phyloP scores from a whole-genome alignment of 2,888 invertebrate species.

The Euclidia mi region DNA sequence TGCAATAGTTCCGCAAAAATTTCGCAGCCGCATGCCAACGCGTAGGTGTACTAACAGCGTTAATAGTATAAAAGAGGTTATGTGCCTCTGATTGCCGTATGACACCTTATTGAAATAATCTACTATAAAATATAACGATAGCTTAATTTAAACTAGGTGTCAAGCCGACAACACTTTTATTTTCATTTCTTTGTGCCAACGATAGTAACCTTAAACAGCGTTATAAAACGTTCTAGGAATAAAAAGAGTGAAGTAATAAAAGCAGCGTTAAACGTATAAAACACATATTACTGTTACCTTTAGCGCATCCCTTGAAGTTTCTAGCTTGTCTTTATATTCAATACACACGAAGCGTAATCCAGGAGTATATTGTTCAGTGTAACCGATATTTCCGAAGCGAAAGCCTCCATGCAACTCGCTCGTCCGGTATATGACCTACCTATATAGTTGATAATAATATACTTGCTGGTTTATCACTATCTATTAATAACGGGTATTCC shows the following conservation, averaged over 20 bases:
- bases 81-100: too few relatives aligned
- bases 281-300: slow-evolving; percentile 1
- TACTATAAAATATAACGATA: too few relatives aligned
- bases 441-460: slow-evolving; percentile 63
- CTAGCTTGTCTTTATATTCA: slow-evolving; percentile 3
- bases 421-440: slow-evolving; percentile 57
- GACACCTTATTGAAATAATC: too few relatives aligned
- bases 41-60: too few relatives aligned
- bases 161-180: neutral
- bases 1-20: too few relatives aligned
- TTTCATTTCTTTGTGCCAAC: neutral
- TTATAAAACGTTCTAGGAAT: neutral
- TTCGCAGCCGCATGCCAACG: too few relatives aligned
- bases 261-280: neutral
- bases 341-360: slow-evolving; percentile 20
- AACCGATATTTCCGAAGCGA: slow-evolving; percentile 69
- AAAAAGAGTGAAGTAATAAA: slow-evolving; percentile 5
- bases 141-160: too few relatives aligned
- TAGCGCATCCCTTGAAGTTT: neutral
- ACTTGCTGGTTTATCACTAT: slow-evolving; percentile 40
- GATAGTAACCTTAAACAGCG: slow-evolving; percentile 1
- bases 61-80: too few relatives aligned
- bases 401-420: slow-evolving; percentile 14
- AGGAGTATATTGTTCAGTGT: slow-evolving; percentile 51
- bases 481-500: slow-evolving; percentile 30